These are phyloP conservation scores for Drosophila paramelanica DNA, from an alignment of 2,888 invertebrate species.

Conservation along the genomic window DNA sequence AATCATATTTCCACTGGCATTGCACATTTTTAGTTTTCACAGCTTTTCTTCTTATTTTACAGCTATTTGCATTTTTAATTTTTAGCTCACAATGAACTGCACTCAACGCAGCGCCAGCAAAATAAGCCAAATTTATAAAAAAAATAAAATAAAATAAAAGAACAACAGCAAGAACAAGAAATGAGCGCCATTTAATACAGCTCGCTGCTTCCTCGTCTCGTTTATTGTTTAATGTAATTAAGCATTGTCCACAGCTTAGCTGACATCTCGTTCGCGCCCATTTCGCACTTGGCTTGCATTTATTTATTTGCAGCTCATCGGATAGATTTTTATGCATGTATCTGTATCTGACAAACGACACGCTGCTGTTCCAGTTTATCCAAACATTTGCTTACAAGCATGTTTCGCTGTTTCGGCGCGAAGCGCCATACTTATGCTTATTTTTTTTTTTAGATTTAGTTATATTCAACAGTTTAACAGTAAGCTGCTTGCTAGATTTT, in stretches of 20 bases:
- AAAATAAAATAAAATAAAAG: conserved; percentile 3
- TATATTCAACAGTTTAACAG: conserved; percentile 26
- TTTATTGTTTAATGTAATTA: conserved; percentile 68
- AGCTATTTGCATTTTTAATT: conserved; percentile 36
- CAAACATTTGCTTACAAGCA: conserved; percentile 80
- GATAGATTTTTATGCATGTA: conserved; percentile 25
- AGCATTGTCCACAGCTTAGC: conserved; percentile 43
- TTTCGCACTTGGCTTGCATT: conserved; percentile 46
- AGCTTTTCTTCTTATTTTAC: conserved; percentile 34
- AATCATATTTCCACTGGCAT: conserved; percentile 79
- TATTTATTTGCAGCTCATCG: conserved; percentile 12
- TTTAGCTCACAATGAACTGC: conserved; percentile 59
- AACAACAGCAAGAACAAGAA: conserved; percentile 6
- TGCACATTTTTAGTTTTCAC: conserved; percentile 71
- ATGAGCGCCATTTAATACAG: conserved; percentile 74
- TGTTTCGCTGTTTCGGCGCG: conserved; percentile 68
- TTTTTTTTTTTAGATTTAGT: conserved; percentile 30
- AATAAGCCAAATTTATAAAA: conserved; percentile 28
- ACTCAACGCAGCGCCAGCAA: conserved; percentile 55
- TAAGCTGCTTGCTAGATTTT: conserved; percentile 35
- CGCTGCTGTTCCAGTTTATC: conserved; percentile 62
- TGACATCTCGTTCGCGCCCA: conserved; percentile 27
- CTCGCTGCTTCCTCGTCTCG: conserved; percentile 57
- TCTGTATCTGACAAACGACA: conserved; percentile 51
- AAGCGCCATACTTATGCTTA: conserved; percentile 60